Evolutionary conservation across 2,113 vertebrate species (phyloP), one percentile per base, ranked within the genome.

Genomic region (Sapayoa aenigma): DNA sequence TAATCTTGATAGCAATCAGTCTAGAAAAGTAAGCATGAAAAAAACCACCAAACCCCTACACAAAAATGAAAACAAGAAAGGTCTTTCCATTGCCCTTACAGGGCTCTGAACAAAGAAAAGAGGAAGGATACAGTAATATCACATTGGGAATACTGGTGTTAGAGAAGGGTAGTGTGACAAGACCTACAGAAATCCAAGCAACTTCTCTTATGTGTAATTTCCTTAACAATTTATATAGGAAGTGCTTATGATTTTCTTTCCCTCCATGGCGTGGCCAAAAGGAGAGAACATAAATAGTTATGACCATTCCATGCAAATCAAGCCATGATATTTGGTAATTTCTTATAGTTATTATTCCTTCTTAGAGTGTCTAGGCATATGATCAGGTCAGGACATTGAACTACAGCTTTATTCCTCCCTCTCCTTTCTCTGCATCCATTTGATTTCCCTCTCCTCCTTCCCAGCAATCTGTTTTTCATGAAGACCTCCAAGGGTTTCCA

Each of bases 381-480:
- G 9, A 88, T 47, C 24, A 65, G 33, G 25, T 23, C 60, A 46
- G 52, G 15, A 74, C 8, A 9, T 24, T n/a, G 33, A 66, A 75
- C 30, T 46, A 15, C 19, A 53, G 60, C 28, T 68, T 66, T 81
- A 21, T 93, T 83, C 12, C 88, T 68, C 35, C 35, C 10, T 74
- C 28, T 69, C 19, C 37, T 69, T 33, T 58, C 75, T 62, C 47
- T 37, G 18, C 25, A 47, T 30, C 46, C 42, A 30, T 82, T 53
- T 68, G 31, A 52, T 46, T 90, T 89, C 35, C 28, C 55, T 90
- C 35, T 88, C 16, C 24, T 95, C 42, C 60, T 86, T 92, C 68
- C 27, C 90, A 99, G 99, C 94, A 99, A 99, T 89, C 94, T 99
- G 83, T 99, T 99, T 97, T 99, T 98, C 96, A 98, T 98, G 98